Percentiles rank a stretch among this genome's conserved stretches.
Evolutionary conservation across 2,888 invertebrate species (phyloP).

Genomic region (Thysanoteuthis rhombus): DNA sequence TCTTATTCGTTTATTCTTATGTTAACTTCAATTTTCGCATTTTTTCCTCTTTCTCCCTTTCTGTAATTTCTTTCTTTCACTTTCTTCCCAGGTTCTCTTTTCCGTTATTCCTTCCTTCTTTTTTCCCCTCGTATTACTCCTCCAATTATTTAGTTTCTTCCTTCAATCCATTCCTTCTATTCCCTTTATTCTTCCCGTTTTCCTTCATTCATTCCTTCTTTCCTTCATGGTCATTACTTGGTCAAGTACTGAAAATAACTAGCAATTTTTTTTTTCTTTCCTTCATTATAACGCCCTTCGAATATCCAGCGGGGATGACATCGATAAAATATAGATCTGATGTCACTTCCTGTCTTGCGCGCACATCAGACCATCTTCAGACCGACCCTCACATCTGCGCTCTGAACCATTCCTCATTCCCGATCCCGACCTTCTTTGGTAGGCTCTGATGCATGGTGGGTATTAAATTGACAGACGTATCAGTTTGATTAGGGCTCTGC

Average conservation of each 20-base stretch:
- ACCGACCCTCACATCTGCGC: neutral
- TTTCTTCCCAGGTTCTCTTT: no score
- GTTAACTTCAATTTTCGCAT: no score
- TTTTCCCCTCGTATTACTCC: no score
- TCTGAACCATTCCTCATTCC: neutral
- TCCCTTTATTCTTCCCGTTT: neutral
- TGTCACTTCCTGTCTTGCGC: neutral
- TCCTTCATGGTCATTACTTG: neutral
- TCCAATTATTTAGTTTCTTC: neutral
- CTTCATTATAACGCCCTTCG: neutral
- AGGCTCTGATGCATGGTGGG: neutral
- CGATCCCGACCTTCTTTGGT: neutral
- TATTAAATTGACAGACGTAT: neutral
- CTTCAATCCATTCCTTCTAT: neutral
- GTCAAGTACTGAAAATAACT: neutral
- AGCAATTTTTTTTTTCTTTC: neutral
- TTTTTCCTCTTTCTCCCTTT: no score
- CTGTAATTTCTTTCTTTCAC: no score
- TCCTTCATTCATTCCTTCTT: neutral
- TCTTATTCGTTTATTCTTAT: no score
- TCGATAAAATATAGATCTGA: neutral
- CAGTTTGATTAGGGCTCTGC: neutral
- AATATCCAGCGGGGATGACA: neutral
- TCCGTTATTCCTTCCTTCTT: no score
- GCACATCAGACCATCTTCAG: neutral